Base-by-base conservation (phyloP, 92 coral and sea anemone species). In the Palythoa caribaeorum region DNA sequence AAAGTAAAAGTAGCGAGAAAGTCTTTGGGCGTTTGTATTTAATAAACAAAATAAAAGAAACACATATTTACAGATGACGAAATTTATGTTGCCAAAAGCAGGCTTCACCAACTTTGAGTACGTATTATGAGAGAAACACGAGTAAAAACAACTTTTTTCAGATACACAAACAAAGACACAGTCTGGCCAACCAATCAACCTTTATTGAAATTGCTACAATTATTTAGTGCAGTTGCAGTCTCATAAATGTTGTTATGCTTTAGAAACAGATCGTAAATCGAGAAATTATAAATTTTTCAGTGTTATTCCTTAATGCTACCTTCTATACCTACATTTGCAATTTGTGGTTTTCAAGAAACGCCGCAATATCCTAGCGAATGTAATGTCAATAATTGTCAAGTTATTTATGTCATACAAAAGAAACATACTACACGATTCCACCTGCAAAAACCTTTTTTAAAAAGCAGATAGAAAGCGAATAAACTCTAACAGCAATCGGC, bases 311-410 rank as follows among this genome's bases (percentile, higher is more conserved):
- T 57, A 37, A 6, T 47, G 59, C 44, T 10, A 81, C 65, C 74
- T 4, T 16, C 40, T 39, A n/a, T 21, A 38, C 71, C 83, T 37
- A 78, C 37, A 12, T 57, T 40, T 19, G 44, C 3, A 65, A 14
- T 21, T 39, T 81, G 76, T 66, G 86, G 74, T 47, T 80, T 78
- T 44, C 60, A 36, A 60, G 63, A 13, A 40, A 28, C 35, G 48
- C 76, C 28, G 36, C 40, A 54, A 5, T 20, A 13, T 36, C 15
- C 28, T 8, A 50, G 38, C 4, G 83, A 78, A 55, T 78, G 5
- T 57, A 78, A 78, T 78, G 37, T 78, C 55, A 78, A 78, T 78
- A 66, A 78, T 35, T 11, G 44, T 2, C 6, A 35, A 54, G 55
- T 48, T 36, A 53, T 51, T 76, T 44, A 13, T 3, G 17, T 59